Evolutionary conservation across 2,888 invertebrate species (phyloP).

Genomic region (Melolontha melolontha): DNA sequence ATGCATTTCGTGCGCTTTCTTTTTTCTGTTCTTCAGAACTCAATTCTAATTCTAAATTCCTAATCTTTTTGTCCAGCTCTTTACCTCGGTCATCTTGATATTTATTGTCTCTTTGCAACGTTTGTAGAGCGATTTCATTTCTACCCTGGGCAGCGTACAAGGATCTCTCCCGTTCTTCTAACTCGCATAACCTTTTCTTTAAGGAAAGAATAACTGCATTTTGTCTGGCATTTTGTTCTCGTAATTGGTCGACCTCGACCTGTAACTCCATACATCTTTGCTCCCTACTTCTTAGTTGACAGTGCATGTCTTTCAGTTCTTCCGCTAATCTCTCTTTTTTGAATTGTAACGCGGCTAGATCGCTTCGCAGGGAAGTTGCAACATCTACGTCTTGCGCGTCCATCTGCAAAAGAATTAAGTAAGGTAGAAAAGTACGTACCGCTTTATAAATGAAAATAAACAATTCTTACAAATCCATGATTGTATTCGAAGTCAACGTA

Average conservation of each 20-base stretch:
- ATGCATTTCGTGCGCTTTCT: slow-evolving; percentile 74
- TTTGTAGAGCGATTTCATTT: slow-evolving; percentile 79
- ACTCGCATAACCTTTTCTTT: slow-evolving; percentile 81
- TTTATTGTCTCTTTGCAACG: slow-evolving; percentile 74
- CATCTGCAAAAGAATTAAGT: slow-evolving; percentile 65
- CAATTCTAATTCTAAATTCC: slow-evolving; percentile 79
- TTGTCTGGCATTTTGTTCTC: slow-evolving; percentile 86
- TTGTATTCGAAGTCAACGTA: slow-evolving; percentile 6
- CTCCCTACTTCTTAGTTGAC: slow-evolving; percentile 77
- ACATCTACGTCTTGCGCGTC: slow-evolving; percentile 72
- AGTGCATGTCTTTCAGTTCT: slow-evolving; percentile 77
- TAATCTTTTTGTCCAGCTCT: slow-evolving; percentile 80
- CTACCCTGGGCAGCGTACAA: slow-evolving; percentile 72
- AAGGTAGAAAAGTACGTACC: not conserved
- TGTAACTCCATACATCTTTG: slow-evolving; percentile 81
- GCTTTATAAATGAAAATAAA: slow-evolving; percentile 3
- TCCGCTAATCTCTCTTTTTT: slow-evolving; percentile 83
- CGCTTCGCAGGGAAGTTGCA: slow-evolving; percentile 82
- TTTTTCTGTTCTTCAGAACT: slow-evolving; percentile 81
- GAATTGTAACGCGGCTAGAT: slow-evolving; percentile 85
- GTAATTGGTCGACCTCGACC: slow-evolving; percentile 81
- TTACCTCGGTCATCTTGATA: slow-evolving; percentile 81
- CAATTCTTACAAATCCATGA: slow-evolving; percentile 38
- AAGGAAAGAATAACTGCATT: slow-evolving; percentile 84
- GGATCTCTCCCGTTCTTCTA: slow-evolving; percentile 82